A percentile compares a stretch with the other conserved stretches of the same genome.
These are phyloP conservation scores for Scelioninae gen. 2 DNA, from an alignment of 2,888 invertebrate genomes.

Conservation along the genomic window DNA sequence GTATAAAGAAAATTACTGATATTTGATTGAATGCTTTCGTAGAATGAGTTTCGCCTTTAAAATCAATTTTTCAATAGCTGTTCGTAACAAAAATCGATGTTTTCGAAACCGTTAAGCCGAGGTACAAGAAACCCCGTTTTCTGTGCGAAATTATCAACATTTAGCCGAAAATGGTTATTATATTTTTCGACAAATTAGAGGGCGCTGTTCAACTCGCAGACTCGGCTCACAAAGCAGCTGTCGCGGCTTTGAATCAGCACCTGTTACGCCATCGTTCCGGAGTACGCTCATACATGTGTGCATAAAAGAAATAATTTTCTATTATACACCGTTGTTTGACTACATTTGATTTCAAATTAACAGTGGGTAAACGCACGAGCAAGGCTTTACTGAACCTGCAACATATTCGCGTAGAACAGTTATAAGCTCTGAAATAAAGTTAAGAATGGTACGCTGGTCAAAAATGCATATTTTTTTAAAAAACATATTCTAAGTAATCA, in stretches of 20 bases:
- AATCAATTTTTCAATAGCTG: too few relatives aligned
- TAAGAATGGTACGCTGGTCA: too few relatives aligned
- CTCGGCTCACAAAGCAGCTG: conserved; percentile 47
- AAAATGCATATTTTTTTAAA: too few relatives aligned
- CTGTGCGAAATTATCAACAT: conserved; percentile 32
- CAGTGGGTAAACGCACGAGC: not conserved
- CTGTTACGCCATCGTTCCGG: conserved; percentile 53
- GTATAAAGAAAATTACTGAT: too few relatives aligned
- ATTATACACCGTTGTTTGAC: conserved; percentile 20
- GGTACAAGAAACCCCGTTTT: conserved; percentile 11
- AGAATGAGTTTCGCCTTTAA: too few relatives aligned
- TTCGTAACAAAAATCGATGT: conserved; percentile 21
- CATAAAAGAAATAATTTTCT: conserved; percentile 49
- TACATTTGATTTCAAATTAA: conserved; percentile 41
- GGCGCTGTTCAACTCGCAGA: conserved; percentile 21
- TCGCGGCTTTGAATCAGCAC: conserved; percentile 53
- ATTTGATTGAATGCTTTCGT: too few relatives aligned
- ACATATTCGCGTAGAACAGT: too few relatives aligned
- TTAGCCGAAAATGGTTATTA: conserved; percentile 14
- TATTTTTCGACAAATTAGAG: conserved; percentile 32
- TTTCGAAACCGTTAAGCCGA: conserved; percentile 29
- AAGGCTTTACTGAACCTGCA: too few relatives aligned
- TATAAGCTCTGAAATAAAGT: too few relatives aligned
- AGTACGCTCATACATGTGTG: conserved; percentile 17
- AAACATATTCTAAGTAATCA: too few relatives aligned